phyloP scores from a whole-genome alignment of 2,888 invertebrate species.

The Leptinotarsa haldemani region DNA sequence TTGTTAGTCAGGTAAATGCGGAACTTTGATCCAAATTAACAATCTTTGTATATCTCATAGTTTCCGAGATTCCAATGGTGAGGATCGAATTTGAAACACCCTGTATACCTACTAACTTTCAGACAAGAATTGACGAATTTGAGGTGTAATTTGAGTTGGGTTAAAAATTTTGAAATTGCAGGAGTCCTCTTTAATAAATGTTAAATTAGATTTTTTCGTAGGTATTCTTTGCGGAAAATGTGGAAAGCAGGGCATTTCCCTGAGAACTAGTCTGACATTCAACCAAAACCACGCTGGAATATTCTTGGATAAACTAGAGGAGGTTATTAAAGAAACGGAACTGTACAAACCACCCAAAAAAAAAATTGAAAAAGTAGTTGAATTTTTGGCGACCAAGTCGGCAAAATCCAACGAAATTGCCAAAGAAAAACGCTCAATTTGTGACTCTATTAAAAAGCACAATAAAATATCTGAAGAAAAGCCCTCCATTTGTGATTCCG shows the following conservation, averaged over 20 bases:
- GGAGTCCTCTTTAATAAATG: too few relatives aligned
- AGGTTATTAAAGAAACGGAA: constrained; percentile 71
- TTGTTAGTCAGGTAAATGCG: too few relatives aligned
- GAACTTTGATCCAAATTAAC: too few relatives aligned
- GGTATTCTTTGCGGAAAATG: constrained; percentile 89
- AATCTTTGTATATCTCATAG: too few relatives aligned
- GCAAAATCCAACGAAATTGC: neutral
- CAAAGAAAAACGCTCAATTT: constrained; percentile 1
- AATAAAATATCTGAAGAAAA: neutral
- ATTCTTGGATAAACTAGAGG: constrained; percentile 83
- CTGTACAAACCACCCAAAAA: constrained; percentile 23
- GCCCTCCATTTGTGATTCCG: neutral
- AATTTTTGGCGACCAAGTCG: neutral
- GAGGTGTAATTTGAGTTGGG: too few relatives aligned
- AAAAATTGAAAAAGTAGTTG: neutral
- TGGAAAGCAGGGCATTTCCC: constrained; percentile 81
- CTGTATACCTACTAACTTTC: too few relatives aligned
- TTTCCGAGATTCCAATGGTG: too few relatives aligned
- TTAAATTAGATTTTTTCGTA: constrained; percentile 56
- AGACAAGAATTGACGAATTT: too few relatives aligned
- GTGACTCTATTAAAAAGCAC: neutral
- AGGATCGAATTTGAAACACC: too few relatives aligned
- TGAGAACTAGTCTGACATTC: constrained; percentile 91
- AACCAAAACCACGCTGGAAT: constrained; percentile 86
- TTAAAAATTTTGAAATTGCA: too few relatives aligned